Conservation (phyloP, 2,797 vertebrate species). For the Loris lydekkerianus region DNA sequence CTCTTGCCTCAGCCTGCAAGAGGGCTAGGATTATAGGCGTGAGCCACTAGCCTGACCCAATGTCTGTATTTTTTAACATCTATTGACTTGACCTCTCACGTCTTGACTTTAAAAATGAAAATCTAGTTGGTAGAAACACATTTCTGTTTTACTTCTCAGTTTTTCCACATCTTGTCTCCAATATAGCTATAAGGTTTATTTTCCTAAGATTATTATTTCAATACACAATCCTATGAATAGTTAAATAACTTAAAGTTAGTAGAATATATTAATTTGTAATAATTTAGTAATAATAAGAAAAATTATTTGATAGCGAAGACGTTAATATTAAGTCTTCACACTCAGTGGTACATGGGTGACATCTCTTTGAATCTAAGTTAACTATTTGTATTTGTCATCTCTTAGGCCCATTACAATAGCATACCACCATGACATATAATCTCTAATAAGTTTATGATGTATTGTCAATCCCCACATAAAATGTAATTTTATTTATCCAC, state of each 20-base stretch:
- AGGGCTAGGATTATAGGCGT: not conserved
- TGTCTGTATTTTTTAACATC: not conserved
- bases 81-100: not conserved
- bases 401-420: not conserved
- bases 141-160: not conserved
- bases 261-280: not conserved
- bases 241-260: conserved; percentile 13
- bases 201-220: conserved; percentile 17
- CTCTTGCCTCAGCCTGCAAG: not conserved
- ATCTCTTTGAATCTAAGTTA: not conserved
- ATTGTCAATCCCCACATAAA: not conserved
- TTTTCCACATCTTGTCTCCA: not conserved
- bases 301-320: not conserved
- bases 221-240: not conserved
- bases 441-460: not conserved
- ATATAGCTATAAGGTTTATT: not conserved
- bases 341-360: not conserved
- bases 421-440: not conserved
- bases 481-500: not conserved
- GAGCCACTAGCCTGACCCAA: not conserved
- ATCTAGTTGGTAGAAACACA: not conserved
- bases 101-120: conserved; percentile 29
- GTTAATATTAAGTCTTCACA: not conserved
- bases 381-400: not conserved
- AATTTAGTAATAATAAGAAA: not conserved